phyloP scores from a whole-genome alignment of 2,113 vertebrate genomes.

The Corvus hawaiiensis region DNA sequence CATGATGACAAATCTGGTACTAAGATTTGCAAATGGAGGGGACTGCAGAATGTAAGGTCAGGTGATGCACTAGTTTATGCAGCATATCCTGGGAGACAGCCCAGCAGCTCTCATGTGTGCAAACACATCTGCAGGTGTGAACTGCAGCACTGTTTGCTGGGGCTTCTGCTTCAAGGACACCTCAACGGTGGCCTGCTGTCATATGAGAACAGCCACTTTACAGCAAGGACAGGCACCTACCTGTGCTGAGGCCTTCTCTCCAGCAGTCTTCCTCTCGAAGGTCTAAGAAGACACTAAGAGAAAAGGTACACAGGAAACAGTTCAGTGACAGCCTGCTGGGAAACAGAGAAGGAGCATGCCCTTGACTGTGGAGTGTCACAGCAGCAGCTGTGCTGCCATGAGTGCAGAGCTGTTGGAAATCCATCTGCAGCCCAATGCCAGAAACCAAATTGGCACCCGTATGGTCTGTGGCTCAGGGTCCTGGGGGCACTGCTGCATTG shows the following conservation, averaged over 20 bases:
- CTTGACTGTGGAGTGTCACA: not conserved
- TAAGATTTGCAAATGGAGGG: not conserved
- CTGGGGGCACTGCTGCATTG: accelerated
- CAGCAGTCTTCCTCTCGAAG: not conserved
- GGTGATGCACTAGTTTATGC: not conserved
- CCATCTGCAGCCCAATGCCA: not conserved
- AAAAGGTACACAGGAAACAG: not conserved
- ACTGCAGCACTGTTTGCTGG: not conserved
- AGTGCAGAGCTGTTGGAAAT: not conserved
- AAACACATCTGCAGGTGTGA: not conserved
- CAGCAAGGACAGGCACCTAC: not conserved
- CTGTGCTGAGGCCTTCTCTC: not conserved
- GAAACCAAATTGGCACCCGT: not conserved
- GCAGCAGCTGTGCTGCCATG: not conserved
- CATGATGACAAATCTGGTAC: not conserved
- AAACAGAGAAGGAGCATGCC: accelerated
- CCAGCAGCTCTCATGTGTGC: accelerated
- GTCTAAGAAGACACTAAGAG: not conserved
- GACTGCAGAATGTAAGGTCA: not conserved
- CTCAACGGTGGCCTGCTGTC: not conserved
- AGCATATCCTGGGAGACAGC: not conserved
- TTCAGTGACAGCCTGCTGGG: not conserved
- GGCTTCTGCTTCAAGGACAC: not conserved
- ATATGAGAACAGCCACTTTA: not conserved
- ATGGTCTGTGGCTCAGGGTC: not conserved